Conservation (phyloP, 2,888 invertebrate species). For the Drosophila colorata region DNA sequence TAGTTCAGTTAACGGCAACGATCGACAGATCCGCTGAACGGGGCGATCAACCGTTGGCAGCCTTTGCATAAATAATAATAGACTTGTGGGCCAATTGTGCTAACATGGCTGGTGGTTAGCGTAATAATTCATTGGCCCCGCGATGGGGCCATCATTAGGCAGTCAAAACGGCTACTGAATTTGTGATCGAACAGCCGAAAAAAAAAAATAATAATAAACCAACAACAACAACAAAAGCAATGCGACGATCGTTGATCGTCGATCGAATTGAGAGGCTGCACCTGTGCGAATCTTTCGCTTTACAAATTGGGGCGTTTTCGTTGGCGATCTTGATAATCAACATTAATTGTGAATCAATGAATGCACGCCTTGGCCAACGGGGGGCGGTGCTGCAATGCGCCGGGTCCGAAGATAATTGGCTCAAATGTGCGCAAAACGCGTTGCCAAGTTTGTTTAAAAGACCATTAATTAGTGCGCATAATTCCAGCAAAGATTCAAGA, state of each 20-base stretch:
- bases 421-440: constrained; percentile 77
- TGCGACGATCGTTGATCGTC: constrained; percentile 33
- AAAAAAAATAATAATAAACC: constrained; percentile 20
- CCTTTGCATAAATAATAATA: constrained; percentile 77
- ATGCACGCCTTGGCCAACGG: constrained; percentile 67
- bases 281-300: constrained; percentile 67
- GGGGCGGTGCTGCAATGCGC: constrained; percentile 36
- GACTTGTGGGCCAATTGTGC: constrained; percentile 80
- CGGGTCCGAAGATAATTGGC: constrained; percentile 55
- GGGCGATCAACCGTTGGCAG: constrained; percentile 47
- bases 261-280: constrained; percentile 47
- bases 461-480: constrained; percentile 71
- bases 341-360: constrained; percentile 81
- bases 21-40: constrained; percentile 59
- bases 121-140: constrained; percentile 72
- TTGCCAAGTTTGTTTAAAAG: constrained; percentile 77
- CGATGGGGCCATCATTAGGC: constrained; percentile 73
- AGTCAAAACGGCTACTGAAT: constrained; percentile 79
- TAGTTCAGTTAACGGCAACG: constrained; percentile 74
- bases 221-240: constrained; percentile 7
- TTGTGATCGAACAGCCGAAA: constrained; percentile 63
- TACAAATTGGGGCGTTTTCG: constrained; percentile 79
- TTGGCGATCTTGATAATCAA: constrained; percentile 73
- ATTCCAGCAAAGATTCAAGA: constrained; percentile 64
- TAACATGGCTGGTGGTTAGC: constrained; percentile 79